phyloP scores from a whole-genome alignment of 1,140 invertebrate species.

The Metopolophium dirhodum region DNA sequence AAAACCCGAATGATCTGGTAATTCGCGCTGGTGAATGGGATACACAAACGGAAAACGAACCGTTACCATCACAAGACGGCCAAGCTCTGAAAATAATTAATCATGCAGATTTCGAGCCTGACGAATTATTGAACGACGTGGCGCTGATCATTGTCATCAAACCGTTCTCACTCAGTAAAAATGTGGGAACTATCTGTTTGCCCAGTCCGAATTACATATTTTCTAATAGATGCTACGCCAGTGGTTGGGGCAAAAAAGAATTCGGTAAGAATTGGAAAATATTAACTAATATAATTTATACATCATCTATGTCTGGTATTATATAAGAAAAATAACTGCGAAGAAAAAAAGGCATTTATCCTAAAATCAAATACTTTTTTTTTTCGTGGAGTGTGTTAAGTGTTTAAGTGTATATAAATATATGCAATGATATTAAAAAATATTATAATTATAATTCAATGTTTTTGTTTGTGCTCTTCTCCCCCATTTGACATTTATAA shows the following conservation, averaged over 20 bases:
- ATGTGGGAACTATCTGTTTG: constrained; percentile 77
- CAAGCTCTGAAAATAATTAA: constrained; percentile 67
- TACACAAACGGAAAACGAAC: constrained; percentile 76
- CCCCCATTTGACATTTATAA: too few relatives aligned
- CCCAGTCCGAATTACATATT: constrained; percentile 64
- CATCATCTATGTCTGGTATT: too few relatives aligned
- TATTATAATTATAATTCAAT: too few relatives aligned
- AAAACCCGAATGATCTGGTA: not conserved
- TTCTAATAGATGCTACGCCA: constrained; percentile 68
- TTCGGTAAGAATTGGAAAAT: constrained; percentile 27
- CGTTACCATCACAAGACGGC: constrained; percentile 75
- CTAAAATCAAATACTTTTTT: too few relatives aligned
- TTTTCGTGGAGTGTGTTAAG: too few relatives aligned
- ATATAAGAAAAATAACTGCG: too few relatives aligned
- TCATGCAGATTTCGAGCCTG: constrained; percentile 66
- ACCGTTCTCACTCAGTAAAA: constrained; percentile 68
- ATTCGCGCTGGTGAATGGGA: constrained; percentile 68
- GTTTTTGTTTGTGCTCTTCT: too few relatives aligned
- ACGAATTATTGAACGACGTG: constrained; percentile 70
- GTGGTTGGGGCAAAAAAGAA: constrained; percentile 75
- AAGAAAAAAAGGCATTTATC: too few relatives aligned
- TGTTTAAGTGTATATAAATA: too few relatives aligned
- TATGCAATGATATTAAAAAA: too few relatives aligned
- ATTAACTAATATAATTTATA: too few relatives aligned
- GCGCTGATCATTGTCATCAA: constrained; percentile 71